Conservation (phyloP, 2,113 vertebrate genomes). For the Sula dactylatra region DNA sequence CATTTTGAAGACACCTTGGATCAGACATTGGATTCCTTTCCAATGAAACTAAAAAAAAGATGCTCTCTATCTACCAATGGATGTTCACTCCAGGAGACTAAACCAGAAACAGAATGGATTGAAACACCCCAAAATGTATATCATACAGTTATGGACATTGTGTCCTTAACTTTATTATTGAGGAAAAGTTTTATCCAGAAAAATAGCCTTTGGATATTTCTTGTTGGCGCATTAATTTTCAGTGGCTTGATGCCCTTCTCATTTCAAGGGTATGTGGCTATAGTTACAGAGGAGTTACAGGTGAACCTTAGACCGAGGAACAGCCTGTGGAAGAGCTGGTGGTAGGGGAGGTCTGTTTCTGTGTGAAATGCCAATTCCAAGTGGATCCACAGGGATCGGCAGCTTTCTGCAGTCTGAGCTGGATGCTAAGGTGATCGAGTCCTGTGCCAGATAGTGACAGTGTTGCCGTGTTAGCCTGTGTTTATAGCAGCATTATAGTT, state of each 20-base stretch:
- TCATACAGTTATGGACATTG: neutral
- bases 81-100: neutral
- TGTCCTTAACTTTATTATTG: neutral
- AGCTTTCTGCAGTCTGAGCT: neutral
- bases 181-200: neutral
- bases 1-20: neutral
- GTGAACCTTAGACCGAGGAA: neutral
- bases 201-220: neutral
- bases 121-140: neutral
- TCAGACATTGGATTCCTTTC: neutral
- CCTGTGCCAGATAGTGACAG: neutral
- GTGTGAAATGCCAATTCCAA: neutral
- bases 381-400: neutral
- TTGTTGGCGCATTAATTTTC: neutral
- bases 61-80: neutral
- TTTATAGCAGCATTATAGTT: neutral
- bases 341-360: neutral
- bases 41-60: neutral
- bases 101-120: neutral
- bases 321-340: neutral
- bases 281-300: neutral
- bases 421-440: neutral
- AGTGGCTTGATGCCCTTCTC: neutral
- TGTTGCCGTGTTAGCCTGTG: neutral
- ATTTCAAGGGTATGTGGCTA: neutral